Percentiles rank a stretch among this genome's conserved stretches.
Evolutionary conservation across 2,888 invertebrate species (phyloP).

Genomic region (Hypercompe scribonia): DNA sequence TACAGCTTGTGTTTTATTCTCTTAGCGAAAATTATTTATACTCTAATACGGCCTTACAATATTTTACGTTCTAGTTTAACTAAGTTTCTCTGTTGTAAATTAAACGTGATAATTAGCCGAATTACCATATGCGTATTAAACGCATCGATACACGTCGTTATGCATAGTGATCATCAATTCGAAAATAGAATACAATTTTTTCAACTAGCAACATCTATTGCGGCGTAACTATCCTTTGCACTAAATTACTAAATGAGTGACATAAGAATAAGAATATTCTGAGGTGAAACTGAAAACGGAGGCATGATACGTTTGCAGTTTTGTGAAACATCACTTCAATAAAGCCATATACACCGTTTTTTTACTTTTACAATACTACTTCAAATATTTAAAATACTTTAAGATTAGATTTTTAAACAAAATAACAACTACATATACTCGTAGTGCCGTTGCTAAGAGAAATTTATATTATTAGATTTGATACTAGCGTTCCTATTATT

Average conservation of each 20-base stretch:
- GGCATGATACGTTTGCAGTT: background rate
- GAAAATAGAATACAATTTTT: conserved; percentile 13
- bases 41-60: background rate
- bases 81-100: conserved; percentile 9
- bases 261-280: too few species aligned
- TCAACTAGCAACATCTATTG: conserved; percentile 8
- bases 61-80: background rate
- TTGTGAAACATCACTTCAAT: background rate
- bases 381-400: background rate
- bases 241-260: background rate
- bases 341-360: too few species aligned
- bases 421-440: background rate
- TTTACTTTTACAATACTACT: background rate
- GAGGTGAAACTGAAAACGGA: background rate
- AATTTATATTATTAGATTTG: background rate
- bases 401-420: background rate
- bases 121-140: conserved; percentile 9
- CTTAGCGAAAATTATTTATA: background rate
- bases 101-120: conserved; percentile 12
- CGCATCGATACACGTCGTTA: conserved; percentile 5
- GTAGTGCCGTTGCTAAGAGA: background rate
- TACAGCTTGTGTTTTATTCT: background rate
- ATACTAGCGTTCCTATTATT: background rate
- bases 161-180: conserved; percentile 5
- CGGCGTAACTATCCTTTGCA: background rate